Conservation (phyloP, 2,888 invertebrate species). For the Tinea semifulvella region DNA sequence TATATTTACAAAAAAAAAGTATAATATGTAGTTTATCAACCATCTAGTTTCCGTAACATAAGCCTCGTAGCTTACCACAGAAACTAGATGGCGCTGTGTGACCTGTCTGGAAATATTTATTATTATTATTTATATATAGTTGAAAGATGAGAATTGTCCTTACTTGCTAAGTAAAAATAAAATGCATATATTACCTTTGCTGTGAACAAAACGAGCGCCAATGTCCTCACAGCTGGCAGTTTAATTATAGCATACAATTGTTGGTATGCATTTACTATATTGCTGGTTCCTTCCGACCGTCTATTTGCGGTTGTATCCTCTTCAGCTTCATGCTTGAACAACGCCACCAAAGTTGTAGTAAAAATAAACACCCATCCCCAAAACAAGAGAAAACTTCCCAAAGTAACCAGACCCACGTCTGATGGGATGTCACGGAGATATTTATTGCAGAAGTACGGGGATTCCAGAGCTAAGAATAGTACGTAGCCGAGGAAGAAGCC, state of each 20-base stretch:
- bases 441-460: slow-evolving; percentile 93
- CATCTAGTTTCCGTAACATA: too few species aligned
- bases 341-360: slow-evolving; percentile 87
- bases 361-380: slow-evolving; percentile 94
- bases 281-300: slow-evolving; percentile 44
- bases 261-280: slow-evolving; percentile 77
- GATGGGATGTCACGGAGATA: slow-evolving; percentile 81
- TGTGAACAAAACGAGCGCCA: slow-evolving; percentile 85
- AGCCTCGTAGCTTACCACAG: too few species aligned
- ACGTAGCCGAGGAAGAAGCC: slow-evolving; percentile 98
- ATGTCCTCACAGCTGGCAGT: slow-evolving; percentile 81
- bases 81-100: too few species aligned
- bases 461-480: slow-evolving; percentile 95
- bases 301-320: slow-evolving; percentile 35
- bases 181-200: slow-evolving; percentile 74
- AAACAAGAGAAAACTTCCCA: slow-evolving; percentile 88
- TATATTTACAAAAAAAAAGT: too few species aligned
- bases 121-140: too few species aligned
- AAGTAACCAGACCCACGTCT: slow-evolving; percentile 75
- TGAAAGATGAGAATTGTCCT: background rate
- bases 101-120: too few species aligned
- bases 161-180: slow-evolving; percentile 8
- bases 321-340: slow-evolving; percentile 85
- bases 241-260: slow-evolving; percentile 84
- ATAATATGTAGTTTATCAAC: too few species aligned